phyloP scores from a whole-genome alignment of 2,113 vertebrate genomes.

The Tympanuchus pallidicinctus region DNA sequence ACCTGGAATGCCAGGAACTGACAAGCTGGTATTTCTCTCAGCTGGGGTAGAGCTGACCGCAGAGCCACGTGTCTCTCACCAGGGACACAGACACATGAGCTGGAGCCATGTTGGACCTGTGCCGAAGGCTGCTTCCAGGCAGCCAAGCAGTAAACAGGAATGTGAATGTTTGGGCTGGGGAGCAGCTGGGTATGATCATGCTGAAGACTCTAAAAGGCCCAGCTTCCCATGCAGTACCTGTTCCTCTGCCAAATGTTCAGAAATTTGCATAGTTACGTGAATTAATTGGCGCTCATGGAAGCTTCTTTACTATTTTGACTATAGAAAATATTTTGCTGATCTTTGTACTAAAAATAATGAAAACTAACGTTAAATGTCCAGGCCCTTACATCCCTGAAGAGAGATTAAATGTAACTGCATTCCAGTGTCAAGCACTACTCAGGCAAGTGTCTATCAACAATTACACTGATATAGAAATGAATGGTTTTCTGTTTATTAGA shows the following conservation, averaged over 20 bases:
- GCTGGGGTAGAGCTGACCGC: background rate
- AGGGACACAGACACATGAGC: background rate
- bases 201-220: background rate
- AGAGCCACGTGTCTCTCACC: rapidly evolving
- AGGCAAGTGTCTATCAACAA: background rate
- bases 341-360: background rate
- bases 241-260: background rate
- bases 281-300: background rate
- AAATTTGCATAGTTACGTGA: background rate
- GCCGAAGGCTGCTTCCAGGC: conserved; percentile 8
- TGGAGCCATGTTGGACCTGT: background rate
- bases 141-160: background rate
- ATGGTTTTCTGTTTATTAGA: background rate
- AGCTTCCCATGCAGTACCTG: background rate
- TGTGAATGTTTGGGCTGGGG: background rate
- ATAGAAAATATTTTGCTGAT: background rate
- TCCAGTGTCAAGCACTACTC: background rate
- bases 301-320: background rate
- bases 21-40: background rate
- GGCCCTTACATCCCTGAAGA: background rate
- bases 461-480: background rate
- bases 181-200: conserved; percentile 24
- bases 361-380: background rate
- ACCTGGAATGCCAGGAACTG: background rate
- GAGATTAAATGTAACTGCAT: background rate